A percentile compares a stretch with the other conserved stretches of the same genome.
phyloP scores from a whole-genome alignment of 2,888 invertebrate genomes.

The Lasioglossum zephyrum region DNA sequence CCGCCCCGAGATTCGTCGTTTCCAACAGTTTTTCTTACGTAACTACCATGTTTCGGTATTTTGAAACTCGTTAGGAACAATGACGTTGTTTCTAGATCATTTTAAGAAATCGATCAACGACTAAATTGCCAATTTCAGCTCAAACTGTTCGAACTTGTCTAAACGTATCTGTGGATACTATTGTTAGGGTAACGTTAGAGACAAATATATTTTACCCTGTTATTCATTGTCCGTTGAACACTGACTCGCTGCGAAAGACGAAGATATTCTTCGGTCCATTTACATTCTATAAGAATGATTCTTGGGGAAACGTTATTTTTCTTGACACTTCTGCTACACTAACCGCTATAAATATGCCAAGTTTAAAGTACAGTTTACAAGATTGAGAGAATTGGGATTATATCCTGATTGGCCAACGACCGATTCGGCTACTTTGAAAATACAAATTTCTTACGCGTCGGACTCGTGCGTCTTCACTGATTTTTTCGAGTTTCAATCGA shows the following conservation, averaged over 20 bases:
- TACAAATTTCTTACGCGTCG: not conserved
- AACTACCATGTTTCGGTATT: not conserved
- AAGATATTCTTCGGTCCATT: not conserved
- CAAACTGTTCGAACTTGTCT: not conserved
- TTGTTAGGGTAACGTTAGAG: not conserved
- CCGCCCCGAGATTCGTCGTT: not conserved
- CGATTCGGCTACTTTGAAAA: not conserved
- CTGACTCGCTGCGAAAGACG: not conserved
- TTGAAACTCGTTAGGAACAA: not conserved
- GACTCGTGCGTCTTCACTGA: not conserved
- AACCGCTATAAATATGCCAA: not conserved
- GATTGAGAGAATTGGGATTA: not conserved
- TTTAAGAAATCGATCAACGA: not conserved
- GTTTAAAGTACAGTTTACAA: constrained; percentile 26
- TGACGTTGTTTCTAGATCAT: not conserved
- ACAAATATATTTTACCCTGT: not conserved
- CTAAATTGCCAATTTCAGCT: not conserved
- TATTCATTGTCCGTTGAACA: not conserved
- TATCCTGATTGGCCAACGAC: constrained; percentile 24
- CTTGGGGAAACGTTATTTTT: not conserved
- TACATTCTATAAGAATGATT: not conserved
- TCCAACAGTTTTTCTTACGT: not conserved
- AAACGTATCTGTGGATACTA: not conserved
- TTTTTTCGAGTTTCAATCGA: constrained; percentile 2
- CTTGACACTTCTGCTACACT: not conserved